Conservation (phyloP, 1,140 invertebrate species). For the Trachymyrmex septentrionalis region DNA sequence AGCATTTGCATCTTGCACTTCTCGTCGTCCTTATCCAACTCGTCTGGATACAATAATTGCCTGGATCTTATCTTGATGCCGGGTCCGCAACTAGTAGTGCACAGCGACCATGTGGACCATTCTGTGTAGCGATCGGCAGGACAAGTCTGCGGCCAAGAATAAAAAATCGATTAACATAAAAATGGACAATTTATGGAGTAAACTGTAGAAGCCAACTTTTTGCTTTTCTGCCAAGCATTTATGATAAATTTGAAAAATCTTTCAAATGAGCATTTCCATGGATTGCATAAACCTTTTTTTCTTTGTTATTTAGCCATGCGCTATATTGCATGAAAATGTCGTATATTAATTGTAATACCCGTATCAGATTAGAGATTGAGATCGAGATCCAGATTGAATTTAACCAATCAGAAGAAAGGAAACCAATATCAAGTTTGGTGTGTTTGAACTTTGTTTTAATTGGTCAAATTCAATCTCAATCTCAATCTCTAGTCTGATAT, state of each 20-base stretch:
- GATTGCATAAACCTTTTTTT: neutral
- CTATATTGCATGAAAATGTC: neutral
- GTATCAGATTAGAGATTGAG: no score
- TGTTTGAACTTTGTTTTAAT: no score
- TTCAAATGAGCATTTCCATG: neutral
- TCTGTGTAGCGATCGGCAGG: constrained; percentile 83
- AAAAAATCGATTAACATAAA: neutral
- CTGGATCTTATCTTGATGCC: constrained; percentile 89
- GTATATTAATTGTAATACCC: no score
- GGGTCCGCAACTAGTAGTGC: constrained; percentile 90
- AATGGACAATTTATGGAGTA: no score
- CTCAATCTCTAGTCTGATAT: no score
- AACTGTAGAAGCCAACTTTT: neutral
- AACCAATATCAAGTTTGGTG: no score
- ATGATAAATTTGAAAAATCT: neutral
- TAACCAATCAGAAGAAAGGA: no score
- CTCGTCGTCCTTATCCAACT: constrained; percentile 81
- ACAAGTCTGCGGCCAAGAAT: constrained; percentile 78
- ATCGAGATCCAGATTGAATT: no score
- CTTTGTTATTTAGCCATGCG: neutral
- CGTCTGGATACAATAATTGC: constrained; percentile 80
- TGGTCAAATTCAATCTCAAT: no score
- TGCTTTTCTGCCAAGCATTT: neutral
- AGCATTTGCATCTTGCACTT: constrained; percentile 82
- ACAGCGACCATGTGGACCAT: constrained; percentile 90